Conservation (phyloP, 2,797 vertebrate genomes). For the Varecia variegata region DNA sequence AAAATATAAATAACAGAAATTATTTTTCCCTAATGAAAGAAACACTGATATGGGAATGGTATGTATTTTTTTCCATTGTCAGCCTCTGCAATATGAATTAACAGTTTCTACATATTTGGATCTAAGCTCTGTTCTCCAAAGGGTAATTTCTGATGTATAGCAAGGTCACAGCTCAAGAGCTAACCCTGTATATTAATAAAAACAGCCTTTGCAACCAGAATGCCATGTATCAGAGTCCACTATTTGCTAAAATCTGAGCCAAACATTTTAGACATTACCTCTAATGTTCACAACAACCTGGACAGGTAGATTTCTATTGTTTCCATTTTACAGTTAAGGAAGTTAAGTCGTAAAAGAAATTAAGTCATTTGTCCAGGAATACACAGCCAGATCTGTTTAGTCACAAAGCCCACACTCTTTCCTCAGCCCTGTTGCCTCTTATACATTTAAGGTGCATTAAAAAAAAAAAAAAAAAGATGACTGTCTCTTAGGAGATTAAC, state of each 20-base stretch:
- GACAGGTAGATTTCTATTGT: not conserved
- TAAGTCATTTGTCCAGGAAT: not conserved
- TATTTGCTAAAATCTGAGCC: not conserved
- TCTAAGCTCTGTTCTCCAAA: slow-evolving; percentile 16
- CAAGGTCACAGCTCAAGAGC: slow-evolving; percentile 21
- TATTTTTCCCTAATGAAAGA: slow-evolving; percentile 1
- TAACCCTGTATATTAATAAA: not conserved
- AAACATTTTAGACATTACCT: not conserved
- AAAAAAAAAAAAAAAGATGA: slow-evolving; percentile 12
- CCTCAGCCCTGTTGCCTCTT: not conserved
- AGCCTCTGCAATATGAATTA: not conserved
- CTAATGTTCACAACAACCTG: not conserved
- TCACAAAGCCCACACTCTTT: not conserved
- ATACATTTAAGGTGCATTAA: not conserved
- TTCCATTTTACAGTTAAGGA: not conserved
- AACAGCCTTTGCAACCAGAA: not conserved
- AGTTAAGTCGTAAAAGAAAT: not conserved
- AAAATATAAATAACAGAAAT: not conserved
- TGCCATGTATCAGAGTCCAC: not conserved
- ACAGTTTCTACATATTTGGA: not conserved
- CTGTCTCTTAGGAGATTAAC: not conserved
- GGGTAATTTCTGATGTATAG: not conserved
- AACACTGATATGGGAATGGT: not conserved
- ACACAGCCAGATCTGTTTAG: not conserved
- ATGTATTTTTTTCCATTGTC: not conserved